Conservation (phyloP, 2,113 vertebrate species). For the Puffinus mauretanicus region DNA sequence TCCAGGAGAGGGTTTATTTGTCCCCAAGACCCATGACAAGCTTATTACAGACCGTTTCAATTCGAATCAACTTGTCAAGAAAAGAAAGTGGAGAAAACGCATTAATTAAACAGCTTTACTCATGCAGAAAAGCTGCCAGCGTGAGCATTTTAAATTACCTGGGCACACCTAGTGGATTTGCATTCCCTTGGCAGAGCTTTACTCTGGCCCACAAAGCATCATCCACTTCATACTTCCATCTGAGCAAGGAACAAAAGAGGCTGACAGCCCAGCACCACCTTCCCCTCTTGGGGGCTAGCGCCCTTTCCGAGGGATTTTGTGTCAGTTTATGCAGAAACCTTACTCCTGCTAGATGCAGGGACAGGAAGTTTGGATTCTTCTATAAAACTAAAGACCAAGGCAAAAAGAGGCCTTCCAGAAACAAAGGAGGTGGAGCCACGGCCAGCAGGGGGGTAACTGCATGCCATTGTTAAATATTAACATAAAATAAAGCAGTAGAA, state of each 20-base stretch:
- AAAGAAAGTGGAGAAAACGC: conserved; percentile 81
- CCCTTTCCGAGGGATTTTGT: conserved; percentile 69
- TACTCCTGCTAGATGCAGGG: conserved; percentile 62
- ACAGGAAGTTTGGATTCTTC: conserved; percentile 78
- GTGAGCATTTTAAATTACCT: conserved; percentile 89
- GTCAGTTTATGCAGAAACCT: conserved; percentile 74
- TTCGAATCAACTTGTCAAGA: conserved; percentile 74
- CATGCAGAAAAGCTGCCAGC: conserved; percentile 91
- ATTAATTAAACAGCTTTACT: conserved; percentile 89
- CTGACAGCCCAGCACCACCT: conserved; percentile 83
- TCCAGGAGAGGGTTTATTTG: conserved; percentile 64
- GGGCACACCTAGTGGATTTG: conserved; percentile 91
- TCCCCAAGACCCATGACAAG: conserved; percentile 67
- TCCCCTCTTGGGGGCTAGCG: conserved; percentile 74
- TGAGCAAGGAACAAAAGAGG: conserved; percentile 83
- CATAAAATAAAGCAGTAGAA: conserved; percentile 79
- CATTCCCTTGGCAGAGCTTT: conserved; percentile 90
- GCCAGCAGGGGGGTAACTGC: conserved; percentile 78
- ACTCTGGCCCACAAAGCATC: conserved; percentile 83
- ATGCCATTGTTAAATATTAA: conserved; percentile 81
- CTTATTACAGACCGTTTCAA: conserved; percentile 69
- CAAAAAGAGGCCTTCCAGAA: conserved; percentile 68
- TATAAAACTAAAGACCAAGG: conserved; percentile 69
- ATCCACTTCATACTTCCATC: conserved; percentile 88
- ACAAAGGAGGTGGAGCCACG: conserved; percentile 72